A percentile compares a stretch with the other conserved stretches of the same genome.
phyloP scores from a whole-genome alignment of 2,797 vertebrate species.

The Chlorospingus semifuscus region DNA sequence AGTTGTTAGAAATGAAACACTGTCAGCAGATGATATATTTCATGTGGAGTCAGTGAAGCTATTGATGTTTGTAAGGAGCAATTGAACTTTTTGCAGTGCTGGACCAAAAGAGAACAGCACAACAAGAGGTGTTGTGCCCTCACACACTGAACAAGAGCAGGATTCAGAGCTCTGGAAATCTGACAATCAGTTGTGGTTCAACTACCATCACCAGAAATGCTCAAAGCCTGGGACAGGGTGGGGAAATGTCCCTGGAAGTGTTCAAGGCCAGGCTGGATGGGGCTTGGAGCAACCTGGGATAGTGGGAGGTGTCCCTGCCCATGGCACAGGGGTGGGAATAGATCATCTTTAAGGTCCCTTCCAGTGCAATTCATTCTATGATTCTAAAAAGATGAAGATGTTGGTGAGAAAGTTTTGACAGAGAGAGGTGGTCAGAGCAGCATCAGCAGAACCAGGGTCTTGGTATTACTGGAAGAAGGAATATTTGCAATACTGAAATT shows the following conservation, averaged over 20 bases:
- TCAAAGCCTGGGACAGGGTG: background rate
- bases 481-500: background rate
- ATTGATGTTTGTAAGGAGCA: fast-evolving
- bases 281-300: background rate
- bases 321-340: fast-evolving
- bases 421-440: background rate
- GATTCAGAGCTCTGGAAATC: background rate
- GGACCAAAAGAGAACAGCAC: background rate
- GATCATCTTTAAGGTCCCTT: background rate
- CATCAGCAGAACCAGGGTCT: background rate
- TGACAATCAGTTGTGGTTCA: background rate
- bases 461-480: background rate
- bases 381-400: background rate
- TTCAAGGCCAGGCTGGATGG: background rate
- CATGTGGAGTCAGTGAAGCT: background rate
- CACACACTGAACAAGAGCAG: background rate
- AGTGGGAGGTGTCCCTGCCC: background rate
- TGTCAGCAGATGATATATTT: background rate
- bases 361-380: background rate
- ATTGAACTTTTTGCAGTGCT: background rate
- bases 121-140: background rate
- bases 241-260: background rate
- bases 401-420: background rate
- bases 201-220: background rate
- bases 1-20: background rate